phyloP scores from a whole-genome alignment of 2,888 invertebrate species.

The Mythimna pallens region DNA sequence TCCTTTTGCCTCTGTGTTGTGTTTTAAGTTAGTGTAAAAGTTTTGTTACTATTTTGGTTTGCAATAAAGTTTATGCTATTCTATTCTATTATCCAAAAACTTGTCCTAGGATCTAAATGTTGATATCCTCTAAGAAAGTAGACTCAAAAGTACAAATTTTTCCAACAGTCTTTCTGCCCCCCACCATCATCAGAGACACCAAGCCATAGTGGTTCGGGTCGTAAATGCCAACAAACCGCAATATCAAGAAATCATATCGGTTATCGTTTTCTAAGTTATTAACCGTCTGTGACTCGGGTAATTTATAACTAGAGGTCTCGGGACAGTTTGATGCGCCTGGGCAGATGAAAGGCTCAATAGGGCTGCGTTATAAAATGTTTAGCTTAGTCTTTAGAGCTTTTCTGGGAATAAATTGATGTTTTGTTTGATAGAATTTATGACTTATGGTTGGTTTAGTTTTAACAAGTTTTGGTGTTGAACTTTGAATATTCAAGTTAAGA shows the following conservation, averaged over 20 bases:
- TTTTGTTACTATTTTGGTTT: too few species aligned
- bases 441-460: not conserved
- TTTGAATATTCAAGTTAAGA: not conserved
- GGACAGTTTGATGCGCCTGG: conserved; percentile 48
- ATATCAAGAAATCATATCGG: conserved; percentile 72
- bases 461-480: not conserved
- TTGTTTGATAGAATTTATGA: not conserved
- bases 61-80: too few species aligned
- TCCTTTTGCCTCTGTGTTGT: too few species aligned
- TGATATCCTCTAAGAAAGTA: too few species aligned
- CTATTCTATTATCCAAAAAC: too few species aligned
- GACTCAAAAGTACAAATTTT: not conserved
- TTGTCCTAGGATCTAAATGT: too few species aligned
- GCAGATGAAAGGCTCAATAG: conserved; percentile 41
- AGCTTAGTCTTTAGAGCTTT: not conserved
- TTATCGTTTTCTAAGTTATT: conserved; percentile 79
- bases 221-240: conserved; percentile 71
- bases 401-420: not conserved
- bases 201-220: conserved; percentile 70
- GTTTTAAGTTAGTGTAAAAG: too few species aligned
- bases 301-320: conserved; percentile 58
- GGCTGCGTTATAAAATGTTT: conserved; percentile 27
- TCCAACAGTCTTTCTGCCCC: conserved; percentile 7
- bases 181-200: conserved; percentile 18
- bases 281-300: conserved; percentile 61